Evolutionary conservation across 2,888 invertebrate species (phyloP).

Genomic region (Chrysina gloriosa): DNA sequence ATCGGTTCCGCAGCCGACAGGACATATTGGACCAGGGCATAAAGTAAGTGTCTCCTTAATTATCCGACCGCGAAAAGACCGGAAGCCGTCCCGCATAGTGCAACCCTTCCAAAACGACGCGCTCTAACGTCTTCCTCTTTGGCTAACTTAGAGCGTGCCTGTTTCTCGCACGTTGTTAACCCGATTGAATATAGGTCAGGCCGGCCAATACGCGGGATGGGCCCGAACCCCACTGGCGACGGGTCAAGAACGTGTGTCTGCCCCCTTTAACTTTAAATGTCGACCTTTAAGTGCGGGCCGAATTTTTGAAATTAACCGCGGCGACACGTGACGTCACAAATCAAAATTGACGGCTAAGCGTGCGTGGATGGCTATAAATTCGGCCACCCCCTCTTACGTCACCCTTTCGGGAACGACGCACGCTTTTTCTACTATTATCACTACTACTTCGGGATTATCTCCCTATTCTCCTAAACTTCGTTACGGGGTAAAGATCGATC

Average conservation of each 20-base stretch:
- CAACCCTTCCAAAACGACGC: neutral
- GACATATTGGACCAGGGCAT: slow-evolving; percentile 64
- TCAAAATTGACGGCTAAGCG: slow-evolving; percentile 15
- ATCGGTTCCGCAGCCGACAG: slow-evolving; percentile 64
- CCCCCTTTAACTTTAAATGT: neutral
- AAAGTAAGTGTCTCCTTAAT: slow-evolving; percentile 60
- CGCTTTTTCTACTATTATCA: neutral
- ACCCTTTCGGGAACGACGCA: neutral
- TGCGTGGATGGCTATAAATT: slow-evolving; percentile 9
- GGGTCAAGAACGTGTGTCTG: no score
- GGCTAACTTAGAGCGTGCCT: slow-evolving; percentile 8
- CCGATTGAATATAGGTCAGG: slow-evolving; percentile 17
- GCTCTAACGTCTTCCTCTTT: neutral
- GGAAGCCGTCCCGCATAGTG: no score
- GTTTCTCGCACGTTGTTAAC: neutral
- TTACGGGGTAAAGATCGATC: slow-evolving; percentile 7
- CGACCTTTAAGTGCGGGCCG: slow-evolving; percentile 36
- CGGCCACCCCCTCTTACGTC: neutral
- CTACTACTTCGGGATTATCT: no score
- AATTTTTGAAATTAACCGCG: slow-evolving; percentile 42
- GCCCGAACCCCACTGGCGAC: no score
- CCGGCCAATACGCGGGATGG: slow-evolving; percentile 4
- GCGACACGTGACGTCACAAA: slow-evolving; percentile 44
- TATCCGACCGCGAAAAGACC: no score
- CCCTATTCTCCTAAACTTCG: no score